Evolutionary conservation across 2,113 vertebrate genomes (phyloP), one percentile per base, ranked within the genome.

Genomic region (Centropus unirufus): DNA sequence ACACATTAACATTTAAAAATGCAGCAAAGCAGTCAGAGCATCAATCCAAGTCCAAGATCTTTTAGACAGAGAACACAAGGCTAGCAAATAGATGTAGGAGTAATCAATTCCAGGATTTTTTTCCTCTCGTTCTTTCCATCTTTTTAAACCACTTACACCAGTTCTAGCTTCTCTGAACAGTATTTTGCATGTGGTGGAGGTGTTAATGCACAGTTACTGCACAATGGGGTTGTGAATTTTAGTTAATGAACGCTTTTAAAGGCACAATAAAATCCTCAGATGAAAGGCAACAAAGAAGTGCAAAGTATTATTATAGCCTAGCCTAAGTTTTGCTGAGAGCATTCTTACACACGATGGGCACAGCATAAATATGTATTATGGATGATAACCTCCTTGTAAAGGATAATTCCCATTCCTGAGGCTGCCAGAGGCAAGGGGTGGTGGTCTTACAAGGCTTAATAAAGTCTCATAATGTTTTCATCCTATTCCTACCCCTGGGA

Each of bases 161-260:
- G 76, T 81, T 54, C 73, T 88, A 79, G 54, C 91, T 84, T 89
- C 81, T 92, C 84, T 55, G 69, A 92, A 75, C 84, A 84, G 62
- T 72, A 85, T 94, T 94, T 95, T 96, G 83, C 83, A 44, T 91
- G 87, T 78, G 83, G 92, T 90, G 83, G 89, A 94, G 80, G 89
- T 96, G 92, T 94, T 95, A 95, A 96, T 92, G 90, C 76, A 93
- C 88, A 86, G 93, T 86, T 89, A 81, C 68, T 61, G 73, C 94
- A 89, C 95, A 88, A 93, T 9, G 2, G 93, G 93, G 73, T 67
- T 95, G 93, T 90, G 88, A 94, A 90, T 95, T 96, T 97, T 96
- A 94, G 93, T 93, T 96, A 95, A 96, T 95, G 84, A 96, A 96
- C 85, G 95, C 93, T 93, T 96, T 96, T 95, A 96, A 92, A 89